Evolutionary conservation across 2,113 vertebrate species (phyloP), one percentile per base, ranked within the genome.

Genomic region (Dermatemys mawii): DNA sequence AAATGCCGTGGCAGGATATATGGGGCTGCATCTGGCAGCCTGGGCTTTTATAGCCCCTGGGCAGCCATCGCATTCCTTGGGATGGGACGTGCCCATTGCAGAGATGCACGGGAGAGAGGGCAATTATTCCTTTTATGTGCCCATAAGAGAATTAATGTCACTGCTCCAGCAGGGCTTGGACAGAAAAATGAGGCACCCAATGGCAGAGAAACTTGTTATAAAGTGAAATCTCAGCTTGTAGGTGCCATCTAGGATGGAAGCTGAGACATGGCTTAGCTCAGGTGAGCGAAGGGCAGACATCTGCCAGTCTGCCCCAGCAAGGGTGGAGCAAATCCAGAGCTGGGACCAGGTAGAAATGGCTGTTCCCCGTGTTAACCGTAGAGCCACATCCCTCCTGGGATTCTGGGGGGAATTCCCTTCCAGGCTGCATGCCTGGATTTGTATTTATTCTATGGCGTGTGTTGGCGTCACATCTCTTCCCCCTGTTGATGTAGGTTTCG

Each of bases 41-140:
- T 8, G 51, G 76, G 63, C 13, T 0, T 14, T 41, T 14, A 41
- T 2, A 19, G 91, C 86, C 60, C 50, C 79, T 16, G 70, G 6
- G 57, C 81, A 46, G 51, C 86, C 38, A n/a, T 76, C 3, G 44
- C 81, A 16, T 1, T 7, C 84, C 3, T 5, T 41, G 73, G 85
- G 41, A 27, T 0, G 17, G 35, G 12, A 2, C 0, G 4, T 41
- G 54, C 41, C 50, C 1, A 0, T 67, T 32, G 70, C 80, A 3
- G n/a, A 70, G 63, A 10, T 17, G n/a, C n/a, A 22, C 1, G 4
- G 14, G n/a, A 35, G 4, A 38, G 35, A n/a, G 63, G 63, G 9
- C 78, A 4, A 12, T 1, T 2, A 7, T 11, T 2, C 51, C 2
- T 60, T 57, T 60, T 14, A 0, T 1, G 27, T 6, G 81, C 81